Base-by-base conservation (phyloP, 2,888 invertebrate genomes). In the Platycnemis pennipes region DNA sequence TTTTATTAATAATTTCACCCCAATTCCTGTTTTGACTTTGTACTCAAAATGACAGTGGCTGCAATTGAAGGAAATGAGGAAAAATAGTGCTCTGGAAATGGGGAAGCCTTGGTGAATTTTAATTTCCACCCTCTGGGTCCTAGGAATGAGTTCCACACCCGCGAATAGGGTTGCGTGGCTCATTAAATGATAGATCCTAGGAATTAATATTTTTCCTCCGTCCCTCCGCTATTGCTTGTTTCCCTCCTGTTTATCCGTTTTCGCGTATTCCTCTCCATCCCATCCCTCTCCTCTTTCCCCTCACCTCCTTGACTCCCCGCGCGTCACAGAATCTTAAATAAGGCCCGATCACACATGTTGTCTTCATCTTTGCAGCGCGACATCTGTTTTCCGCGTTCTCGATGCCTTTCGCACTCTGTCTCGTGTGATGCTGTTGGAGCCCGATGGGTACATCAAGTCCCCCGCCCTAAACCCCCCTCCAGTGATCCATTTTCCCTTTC, bases 91-190 rank as follows among this genome's bases (percentile, higher is more conserved):
- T 46, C 46, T 16, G 63, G 63, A 26, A 26, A 63, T 63, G 26
- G 49, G 63, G 26, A 63, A 63, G 26, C 63, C 63, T 63, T 26
- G 26, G 22, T 22, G 63, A 26, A 63, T 26, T 63, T 63, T 26
- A 63, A 8, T 63, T n/a, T 37, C 77, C 37, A 1, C 13, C 0
- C 11, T 13, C 77, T 13, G 77, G 13, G 31, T 13, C 77, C 77
- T 1, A 22, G 22, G 63, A 26, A n/a, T 63, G 26, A n/a, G 11
- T 37, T 7, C 77, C 8, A n/a, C 37, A 8, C 7, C 31, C 37
- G 42, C 44, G 63, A 69, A 91, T 37, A 37, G 91, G 91, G 53
- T 56, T 56, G 42, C 53, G 44, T 56, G 91, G 63, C 63, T 56
- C 63, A 91, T 91, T 91, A 56, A 69, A 37, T 77, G 77, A 31